Conservation (phyloP, 2,888 invertebrate species). For the Lycia hirtaria region DNA sequence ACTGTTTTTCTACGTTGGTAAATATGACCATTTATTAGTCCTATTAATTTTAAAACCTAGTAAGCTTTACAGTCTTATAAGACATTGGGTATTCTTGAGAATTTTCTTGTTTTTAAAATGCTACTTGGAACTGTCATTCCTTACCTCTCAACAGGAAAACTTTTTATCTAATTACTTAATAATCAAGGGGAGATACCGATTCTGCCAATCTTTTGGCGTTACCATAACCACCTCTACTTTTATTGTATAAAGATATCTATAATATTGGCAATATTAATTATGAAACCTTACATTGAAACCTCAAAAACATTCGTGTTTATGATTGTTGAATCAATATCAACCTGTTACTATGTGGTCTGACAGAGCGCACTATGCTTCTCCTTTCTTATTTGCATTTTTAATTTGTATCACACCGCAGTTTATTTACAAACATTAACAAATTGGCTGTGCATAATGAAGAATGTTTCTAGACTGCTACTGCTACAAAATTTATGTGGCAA, state of each 20-base stretch:
- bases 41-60: conserved; percentile 19
- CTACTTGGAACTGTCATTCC: conserved; percentile 9
- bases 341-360: conserved; percentile 25
- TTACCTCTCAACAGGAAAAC: conserved; percentile 21
- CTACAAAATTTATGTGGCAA: no score
- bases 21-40: conserved; percentile 33
- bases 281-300: conserved; percentile 5
- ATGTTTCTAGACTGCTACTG: no score
- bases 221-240: no score
- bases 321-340: conserved; percentile 21
- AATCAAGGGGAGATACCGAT: conserved; percentile 47
- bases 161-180: conserved; percentile 18
- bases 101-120: conserved; percentile 14
- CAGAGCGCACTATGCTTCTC: conserved; percentile 64
- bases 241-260: no score
- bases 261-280: conserved; percentile 2
- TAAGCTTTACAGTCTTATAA: conserved; percentile 26
- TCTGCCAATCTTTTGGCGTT: conserved; percentile 20
- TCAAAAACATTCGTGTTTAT: conserved; percentile 9
- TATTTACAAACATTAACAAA: conserved; percentile 14
- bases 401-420: conserved; percentile 38
- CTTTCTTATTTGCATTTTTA: conserved; percentile 52
- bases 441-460: no score
- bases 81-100: conserved; percentile 1
- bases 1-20: conserved; percentile 44